phyloP scores from a whole-genome alignment of 2,888 invertebrate species.

The Eristalis tenax region DNA sequence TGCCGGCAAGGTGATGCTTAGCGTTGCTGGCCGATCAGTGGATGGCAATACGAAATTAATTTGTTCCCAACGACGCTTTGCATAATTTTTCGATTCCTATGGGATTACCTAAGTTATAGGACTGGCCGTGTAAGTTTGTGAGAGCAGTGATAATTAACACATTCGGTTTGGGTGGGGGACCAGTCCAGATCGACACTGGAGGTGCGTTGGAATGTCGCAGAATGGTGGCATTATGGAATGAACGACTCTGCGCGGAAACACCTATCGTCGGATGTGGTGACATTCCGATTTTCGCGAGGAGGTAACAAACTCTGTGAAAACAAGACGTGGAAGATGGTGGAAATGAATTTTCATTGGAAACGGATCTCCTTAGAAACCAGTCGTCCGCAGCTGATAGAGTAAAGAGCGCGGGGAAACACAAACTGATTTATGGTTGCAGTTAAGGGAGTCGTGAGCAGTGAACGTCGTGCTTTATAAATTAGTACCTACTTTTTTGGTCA shows the following conservation, averaged over 20 bases:
- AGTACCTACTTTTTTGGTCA: too few species aligned
- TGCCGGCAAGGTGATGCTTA: conserved; percentile 34
- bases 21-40: conserved; percentile 27
- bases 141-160: conserved; percentile 40
- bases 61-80: conserved; percentile 53
- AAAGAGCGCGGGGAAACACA: too few species aligned
- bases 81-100: conserved; percentile 52
- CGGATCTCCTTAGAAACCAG: too few species aligned
- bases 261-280: neutral
- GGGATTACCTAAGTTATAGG: conserved; percentile 39
- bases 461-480: too few species aligned
- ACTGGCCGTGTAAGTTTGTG: conserved; percentile 20
- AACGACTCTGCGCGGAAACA: neutral
- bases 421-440: too few species aligned
- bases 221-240: neutral
- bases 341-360: too few species aligned
- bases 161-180: neutral
- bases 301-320: too few species aligned
- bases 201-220: neutral
- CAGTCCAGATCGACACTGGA: neutral
- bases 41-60: conserved; percentile 43
- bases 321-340: too few species aligned
- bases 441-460: too few species aligned
- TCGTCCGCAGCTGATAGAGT: too few species aligned
- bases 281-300: neutral